Base-by-base conservation (phyloP, 2,113 vertebrate species). In the Numida meleagris region DNA sequence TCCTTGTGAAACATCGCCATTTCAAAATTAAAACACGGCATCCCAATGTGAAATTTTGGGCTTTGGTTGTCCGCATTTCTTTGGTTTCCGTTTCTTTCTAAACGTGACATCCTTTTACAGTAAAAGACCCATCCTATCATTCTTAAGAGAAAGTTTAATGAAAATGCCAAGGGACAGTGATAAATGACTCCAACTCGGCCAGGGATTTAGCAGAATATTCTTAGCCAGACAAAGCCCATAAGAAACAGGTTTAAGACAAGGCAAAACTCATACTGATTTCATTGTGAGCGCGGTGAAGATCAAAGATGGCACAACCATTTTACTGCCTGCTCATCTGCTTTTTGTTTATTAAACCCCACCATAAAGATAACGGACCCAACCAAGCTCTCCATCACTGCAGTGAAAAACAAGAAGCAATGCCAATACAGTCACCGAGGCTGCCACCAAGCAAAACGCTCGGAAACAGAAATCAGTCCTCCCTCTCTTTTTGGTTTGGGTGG, bases 181-280 rank as follows among this genome's bases (percentile, higher is more conserved):
- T 34, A 67, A 94, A 93, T 72, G 0, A 86, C 67, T 86, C 88
- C 24, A 89, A 82, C 76, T 45, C 0, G 0, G 53, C 20, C 61
- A 78, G 2, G 13, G 43, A 67, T 85, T 67, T 61, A 88, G 65
- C 36, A 59, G 51, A 78, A 65, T 93, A 92, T 57, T 91, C 55
- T 85, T 73, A 89, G 90, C 17, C 55, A 80, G 40, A 90, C 19
- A n/a, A 94, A 94, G 67, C 17, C 84, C 2, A 2, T 18, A 86
- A 50, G 67, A 93, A 95, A 75, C 55, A 63, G 50, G 57, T 81
- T 86, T 92, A 70, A 86, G 66, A 82, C 23, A 51, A 91, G 24
- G 33, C 51, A 90, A 94, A 91, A 88, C 40, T 88, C 71, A 75
- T 63, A 83, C 42, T 2, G 3, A 59, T 91, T 86, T 88, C 87